These are phyloP conservation scores for Leptocoma aspasia DNA, from an alignment of 2,113 vertebrate genomes.

Conservation along the genomic window DNA sequence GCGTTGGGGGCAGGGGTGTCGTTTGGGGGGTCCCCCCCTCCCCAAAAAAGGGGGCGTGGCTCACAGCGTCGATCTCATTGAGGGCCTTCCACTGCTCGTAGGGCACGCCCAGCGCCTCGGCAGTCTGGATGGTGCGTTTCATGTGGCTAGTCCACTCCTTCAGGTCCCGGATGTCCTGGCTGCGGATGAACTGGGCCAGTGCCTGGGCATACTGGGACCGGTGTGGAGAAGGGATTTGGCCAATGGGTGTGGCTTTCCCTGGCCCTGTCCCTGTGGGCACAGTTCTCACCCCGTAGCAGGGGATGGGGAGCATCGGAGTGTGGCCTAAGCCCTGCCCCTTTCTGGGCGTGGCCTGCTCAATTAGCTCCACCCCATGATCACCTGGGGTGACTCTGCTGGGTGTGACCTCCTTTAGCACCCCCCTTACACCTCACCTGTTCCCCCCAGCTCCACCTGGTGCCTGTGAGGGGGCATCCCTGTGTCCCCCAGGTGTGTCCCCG, in stretches of 20 bases:
- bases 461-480: rapidly evolving
- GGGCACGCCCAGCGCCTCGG: conserved; percentile 80
- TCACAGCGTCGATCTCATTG: conserved; percentile 91
- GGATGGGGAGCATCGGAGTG: not conserved
- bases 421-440: not conserved
- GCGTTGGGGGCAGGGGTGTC: rapidly evolving
- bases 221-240: rapidly evolving
- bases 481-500: not conserved
- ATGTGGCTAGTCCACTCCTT: conserved; percentile 96
- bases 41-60: rapidly evolving
- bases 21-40: rapidly evolving
- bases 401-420: not conserved
- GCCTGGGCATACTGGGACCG: conserved; percentile 78
- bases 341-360: not conserved
- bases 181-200: conserved; percentile 79
- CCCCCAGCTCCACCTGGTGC: not conserved
- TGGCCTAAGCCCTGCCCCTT: not conserved
- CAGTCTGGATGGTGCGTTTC: conserved; percentile 91
- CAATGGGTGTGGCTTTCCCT: not conserved
- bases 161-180: conserved; percentile 81
- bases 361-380: rapidly evolving
- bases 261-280: not conserved
- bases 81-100: conserved; percentile 96
- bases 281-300: too few relatives aligned
- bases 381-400: rapidly evolving